A percentile compares a stretch with the other conserved stretches of the same genome.
These are phyloP conservation scores for Subanguina moxae DNA, from an alignment of 1,140 invertebrate species.

Conservation along the genomic window DNA sequence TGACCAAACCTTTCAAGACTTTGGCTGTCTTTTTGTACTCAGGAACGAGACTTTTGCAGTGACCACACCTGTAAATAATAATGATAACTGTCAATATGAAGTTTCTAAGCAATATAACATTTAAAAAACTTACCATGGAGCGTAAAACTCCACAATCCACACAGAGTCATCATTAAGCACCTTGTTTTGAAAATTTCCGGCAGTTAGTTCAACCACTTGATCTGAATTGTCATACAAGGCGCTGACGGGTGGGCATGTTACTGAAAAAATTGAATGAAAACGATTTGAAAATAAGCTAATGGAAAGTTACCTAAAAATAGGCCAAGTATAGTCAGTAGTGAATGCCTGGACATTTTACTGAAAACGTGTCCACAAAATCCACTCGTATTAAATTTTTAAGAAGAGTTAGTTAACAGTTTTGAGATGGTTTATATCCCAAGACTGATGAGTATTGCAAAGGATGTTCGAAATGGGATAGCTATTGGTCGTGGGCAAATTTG, in stretches of 20 bases:
- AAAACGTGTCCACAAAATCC: background rate
- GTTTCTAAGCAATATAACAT: no score
- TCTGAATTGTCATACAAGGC: constrained; percentile 75
- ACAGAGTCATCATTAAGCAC: constrained; percentile 79
- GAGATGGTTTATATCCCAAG: no score
- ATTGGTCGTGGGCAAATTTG: constrained; percentile 9
- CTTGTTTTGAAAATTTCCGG: constrained; percentile 79
- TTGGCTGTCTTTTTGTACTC: constrained; percentile 83
- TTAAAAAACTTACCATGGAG: constrained; percentile 73
- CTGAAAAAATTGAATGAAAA: no score
- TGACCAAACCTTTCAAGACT: constrained; percentile 83
- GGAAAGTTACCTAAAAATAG: constrained; percentile 17
- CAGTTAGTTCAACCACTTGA: constrained; percentile 84
- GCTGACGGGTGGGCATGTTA: background rate
- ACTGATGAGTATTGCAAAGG: no score
- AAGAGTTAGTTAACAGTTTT: background rate
- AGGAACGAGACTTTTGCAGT: constrained; percentile 64
- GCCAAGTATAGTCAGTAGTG: no score
- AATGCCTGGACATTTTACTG: background rate
- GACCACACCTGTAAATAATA: constrained; percentile 68
- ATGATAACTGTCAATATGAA: no score
- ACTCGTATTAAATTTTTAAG: background rate
- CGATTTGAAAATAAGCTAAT: background rate
- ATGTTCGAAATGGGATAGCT: background rate
- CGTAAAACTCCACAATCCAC: constrained; percentile 90